Evolutionary conservation across 2,888 invertebrate species (phyloP).

Genomic region (Pammene aurita): DNA sequence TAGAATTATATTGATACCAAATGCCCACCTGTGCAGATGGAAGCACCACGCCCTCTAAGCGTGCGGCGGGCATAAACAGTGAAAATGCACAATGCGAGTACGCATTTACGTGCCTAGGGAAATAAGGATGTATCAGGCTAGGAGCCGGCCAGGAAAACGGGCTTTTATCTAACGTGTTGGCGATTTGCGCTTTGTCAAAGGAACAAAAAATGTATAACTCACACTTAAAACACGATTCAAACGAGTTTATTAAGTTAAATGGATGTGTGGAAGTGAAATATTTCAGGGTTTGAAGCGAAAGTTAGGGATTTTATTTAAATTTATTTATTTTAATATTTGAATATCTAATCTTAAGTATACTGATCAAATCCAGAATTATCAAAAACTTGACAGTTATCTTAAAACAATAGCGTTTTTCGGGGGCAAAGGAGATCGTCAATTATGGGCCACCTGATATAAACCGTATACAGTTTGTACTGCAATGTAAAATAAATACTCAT

Average conservation of each 20-base stretch:
- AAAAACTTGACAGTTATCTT: too few species aligned
- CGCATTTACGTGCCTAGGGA: conserved; percentile 54
- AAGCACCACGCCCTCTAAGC: conserved; percentile 58
- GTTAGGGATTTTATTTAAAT: neutral
- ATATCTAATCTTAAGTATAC: too few species aligned
- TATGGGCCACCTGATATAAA: too few species aligned
- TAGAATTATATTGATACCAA: conserved; percentile 35
- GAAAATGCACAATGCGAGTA: conserved; percentile 58
- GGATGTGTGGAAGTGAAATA: neutral
- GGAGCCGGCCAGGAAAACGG: neutral
- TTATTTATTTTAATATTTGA: too few species aligned
- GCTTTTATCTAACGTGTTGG: neutral
- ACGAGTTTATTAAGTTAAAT: conserved; percentile 21
- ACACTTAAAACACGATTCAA: conserved; percentile 8
- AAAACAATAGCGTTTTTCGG: too few species aligned
- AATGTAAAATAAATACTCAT: too few species aligned
- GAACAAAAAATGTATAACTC: conserved; percentile 18
- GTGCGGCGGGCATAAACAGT: conserved; percentile 61
- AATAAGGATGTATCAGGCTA: conserved; percentile 2
- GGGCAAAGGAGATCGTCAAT: too few species aligned
- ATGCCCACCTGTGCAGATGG: conserved; percentile 54
- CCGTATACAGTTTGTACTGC: too few species aligned
- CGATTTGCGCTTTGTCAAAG: conserved; percentile 16
- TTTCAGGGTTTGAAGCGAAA: neutral
- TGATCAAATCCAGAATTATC: too few species aligned